Conservation (phyloP, 64 coral and sea anemone species). For the Pocillopora damicornis region DNA sequence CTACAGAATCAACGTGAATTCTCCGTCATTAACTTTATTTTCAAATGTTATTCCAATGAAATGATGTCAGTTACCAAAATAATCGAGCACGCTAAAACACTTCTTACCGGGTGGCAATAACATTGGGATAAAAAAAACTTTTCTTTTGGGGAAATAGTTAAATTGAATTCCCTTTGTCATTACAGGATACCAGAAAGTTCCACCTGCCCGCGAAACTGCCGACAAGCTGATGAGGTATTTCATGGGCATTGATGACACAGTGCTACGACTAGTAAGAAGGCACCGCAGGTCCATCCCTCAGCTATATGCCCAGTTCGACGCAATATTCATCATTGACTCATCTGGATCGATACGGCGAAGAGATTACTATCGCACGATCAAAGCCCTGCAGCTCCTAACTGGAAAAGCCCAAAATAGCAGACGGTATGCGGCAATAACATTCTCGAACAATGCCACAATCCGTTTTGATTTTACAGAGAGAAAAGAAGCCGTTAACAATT, state of each 20-base stretch:
- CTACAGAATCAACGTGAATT: no score
- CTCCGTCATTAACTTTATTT: no score
- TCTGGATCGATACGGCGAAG: constrained; percentile 33
- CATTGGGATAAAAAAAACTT: neutral
- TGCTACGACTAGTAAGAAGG: neutral
- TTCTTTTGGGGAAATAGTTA: neutral
- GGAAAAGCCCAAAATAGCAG: constrained; percentile 36
- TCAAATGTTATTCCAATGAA: no score
- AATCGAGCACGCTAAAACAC: no score
- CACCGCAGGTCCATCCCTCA: neutral
- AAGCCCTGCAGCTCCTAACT: constrained; percentile 43
- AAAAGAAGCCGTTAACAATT: neutral
- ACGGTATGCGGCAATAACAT: constrained; percentile 49
- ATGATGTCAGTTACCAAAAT: no score
- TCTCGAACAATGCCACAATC: constrained; percentile 35
- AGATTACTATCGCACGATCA: constrained; percentile 39
- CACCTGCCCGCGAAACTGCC: constrained; percentile 40
- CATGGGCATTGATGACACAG: constrained; percentile 17
- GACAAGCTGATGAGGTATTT: constrained; percentile 44
- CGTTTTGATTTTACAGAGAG: constrained; percentile 43
- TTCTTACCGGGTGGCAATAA: no score
- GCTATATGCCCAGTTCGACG: constrained; percentile 33
- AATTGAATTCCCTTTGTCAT: neutral
- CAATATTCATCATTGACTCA: constrained; percentile 56
- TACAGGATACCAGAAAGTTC: constrained; percentile 51